phyloP scores from a whole-genome alignment of 2,113 vertebrate species.

The Pheucticus melanocephalus region DNA sequence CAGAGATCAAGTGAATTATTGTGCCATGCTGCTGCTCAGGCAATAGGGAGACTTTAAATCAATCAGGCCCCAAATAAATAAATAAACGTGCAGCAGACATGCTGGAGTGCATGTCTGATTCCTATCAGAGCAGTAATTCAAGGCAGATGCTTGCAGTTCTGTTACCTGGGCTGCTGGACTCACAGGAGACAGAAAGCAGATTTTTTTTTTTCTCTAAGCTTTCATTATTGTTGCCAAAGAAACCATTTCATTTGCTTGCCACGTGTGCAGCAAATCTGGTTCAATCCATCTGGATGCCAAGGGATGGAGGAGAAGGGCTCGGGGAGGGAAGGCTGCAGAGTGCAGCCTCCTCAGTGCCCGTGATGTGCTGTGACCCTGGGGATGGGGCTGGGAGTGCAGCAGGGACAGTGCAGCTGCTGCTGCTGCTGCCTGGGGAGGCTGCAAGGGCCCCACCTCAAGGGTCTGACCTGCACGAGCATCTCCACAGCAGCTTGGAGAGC shows the following conservation, averaged over 20 bases:
- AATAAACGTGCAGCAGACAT: conserved; percentile 43
- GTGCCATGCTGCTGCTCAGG: conserved; percentile 38
- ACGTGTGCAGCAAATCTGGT: not conserved
- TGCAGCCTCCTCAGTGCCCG: fast-evolving
- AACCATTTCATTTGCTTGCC: conserved; percentile 48
- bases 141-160: conserved; percentile 17
- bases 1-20: conserved; percentile 56
- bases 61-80: conserved; percentile 58
- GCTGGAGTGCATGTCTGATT: conserved; percentile 54
- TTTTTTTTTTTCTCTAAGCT: not conserved
- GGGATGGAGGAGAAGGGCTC: not conserved
- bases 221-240: conserved; percentile 60
- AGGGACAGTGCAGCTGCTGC: not conserved
- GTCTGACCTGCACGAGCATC: fast-evolving
- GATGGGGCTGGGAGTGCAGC: not conserved
- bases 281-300: not conserved
- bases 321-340: not conserved
- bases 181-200: not conserved
- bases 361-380: fast-evolving
- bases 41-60: conserved; percentile 63
- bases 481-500: fast-evolving
- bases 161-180: conserved; percentile 41
- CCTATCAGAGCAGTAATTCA: conserved; percentile 56
- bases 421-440: not conserved
- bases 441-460: not conserved